These are phyloP conservation scores for Diacarnus erythraeanus DNA, from an alignment of 37 sponge, comb jelly and placozoan genomes.

Conservation along the genomic window DNA sequence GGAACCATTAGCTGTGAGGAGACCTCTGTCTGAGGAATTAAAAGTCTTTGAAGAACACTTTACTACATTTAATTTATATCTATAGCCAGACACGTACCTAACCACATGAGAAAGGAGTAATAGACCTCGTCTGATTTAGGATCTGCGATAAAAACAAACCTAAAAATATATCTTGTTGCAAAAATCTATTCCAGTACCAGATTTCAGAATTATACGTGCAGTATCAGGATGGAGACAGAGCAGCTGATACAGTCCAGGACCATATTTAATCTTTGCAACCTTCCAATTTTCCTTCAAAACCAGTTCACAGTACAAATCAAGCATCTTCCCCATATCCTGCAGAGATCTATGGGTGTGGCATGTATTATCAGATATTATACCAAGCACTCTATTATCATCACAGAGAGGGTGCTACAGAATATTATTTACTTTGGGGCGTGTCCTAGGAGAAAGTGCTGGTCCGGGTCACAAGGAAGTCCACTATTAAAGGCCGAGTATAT, in stretches of 20 bases:
- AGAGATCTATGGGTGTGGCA: neutral
- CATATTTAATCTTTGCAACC: neutral
- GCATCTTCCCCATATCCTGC: conserved; percentile 28
- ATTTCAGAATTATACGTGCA: conserved; percentile 14
- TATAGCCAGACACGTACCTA: conserved; percentile 39
- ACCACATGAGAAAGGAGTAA: conserved; percentile 56
- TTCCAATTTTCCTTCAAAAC: conserved; percentile 17
- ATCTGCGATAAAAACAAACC: conserved; percentile 43
- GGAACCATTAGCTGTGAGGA: conserved; percentile 68
- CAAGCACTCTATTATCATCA: neutral
- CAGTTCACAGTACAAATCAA: conserved; percentile 15
- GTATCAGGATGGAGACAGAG: conserved; percentile 40
- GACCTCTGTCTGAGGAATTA: conserved; percentile 54
- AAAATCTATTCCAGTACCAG: conserved; percentile 24
- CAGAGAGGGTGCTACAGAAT: neutral
- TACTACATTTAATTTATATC: neutral
- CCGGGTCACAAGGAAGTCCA: conserved; percentile 33
- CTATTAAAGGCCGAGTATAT: conserved; percentile 26
- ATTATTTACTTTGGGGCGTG: conserved; percentile 32
- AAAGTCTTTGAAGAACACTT: neutral
- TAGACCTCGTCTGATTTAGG: conserved; percentile 20
- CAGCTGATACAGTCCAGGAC: conserved; percentile 19
- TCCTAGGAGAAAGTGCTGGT: conserved; percentile 38
- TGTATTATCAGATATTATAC: too few species aligned
- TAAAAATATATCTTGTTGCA: neutral